A percentile compares a stretch with the other conserved stretches of the same genome.
Conservation (phyloP, 1,140 invertebrate genomes). For the Psilanteris sp. region DNA sequence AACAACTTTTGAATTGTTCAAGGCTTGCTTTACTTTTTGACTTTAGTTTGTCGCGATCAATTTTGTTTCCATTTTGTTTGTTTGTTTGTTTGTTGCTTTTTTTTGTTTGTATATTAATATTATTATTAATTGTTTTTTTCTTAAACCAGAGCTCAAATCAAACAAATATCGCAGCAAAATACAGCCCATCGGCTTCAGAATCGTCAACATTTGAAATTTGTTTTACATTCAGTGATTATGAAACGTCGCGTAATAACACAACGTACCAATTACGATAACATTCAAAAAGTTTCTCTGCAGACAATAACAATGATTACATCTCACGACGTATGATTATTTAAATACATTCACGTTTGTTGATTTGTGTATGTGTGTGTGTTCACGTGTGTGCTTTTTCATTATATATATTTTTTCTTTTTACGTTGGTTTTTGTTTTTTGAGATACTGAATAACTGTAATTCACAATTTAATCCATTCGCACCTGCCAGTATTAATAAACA, state of each 20-base stretch:
- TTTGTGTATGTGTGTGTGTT: slow-evolving; percentile 12
- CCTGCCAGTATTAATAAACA: background rate
- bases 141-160: slow-evolving; percentile 10
- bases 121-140: slow-evolving; percentile 2
- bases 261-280: slow-evolving; percentile 27
- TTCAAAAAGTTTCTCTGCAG: slow-evolving; percentile 30
- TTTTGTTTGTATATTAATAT: too few species aligned
- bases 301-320: slow-evolving; percentile 30
- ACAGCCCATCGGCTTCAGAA: slow-evolving; percentile 13
- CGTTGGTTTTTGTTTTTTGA: too few species aligned
- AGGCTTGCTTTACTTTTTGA: too few species aligned
- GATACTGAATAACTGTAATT: too few species aligned
- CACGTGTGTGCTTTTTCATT: background rate
- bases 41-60: too few species aligned
- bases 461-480: slow-evolving; percentile 43
- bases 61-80: too few species aligned
- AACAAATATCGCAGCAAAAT: slow-evolving; percentile 19
- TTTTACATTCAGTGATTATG: slow-evolving; percentile 53
- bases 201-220: slow-evolving; percentile 29
- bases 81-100: slow-evolving; percentile 1
- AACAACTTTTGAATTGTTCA: slow-evolving; percentile 1
- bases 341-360: slow-evolving; percentile 24
- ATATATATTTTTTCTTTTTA: background rate
- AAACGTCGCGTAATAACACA: slow-evolving; percentile 15
- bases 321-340: slow-evolving; percentile 27